These are phyloP conservation scores for Trichomycterus rosablanca DNA, from an alignment of 2,113 vertebrate genomes.

Conservation along the genomic window DNA sequence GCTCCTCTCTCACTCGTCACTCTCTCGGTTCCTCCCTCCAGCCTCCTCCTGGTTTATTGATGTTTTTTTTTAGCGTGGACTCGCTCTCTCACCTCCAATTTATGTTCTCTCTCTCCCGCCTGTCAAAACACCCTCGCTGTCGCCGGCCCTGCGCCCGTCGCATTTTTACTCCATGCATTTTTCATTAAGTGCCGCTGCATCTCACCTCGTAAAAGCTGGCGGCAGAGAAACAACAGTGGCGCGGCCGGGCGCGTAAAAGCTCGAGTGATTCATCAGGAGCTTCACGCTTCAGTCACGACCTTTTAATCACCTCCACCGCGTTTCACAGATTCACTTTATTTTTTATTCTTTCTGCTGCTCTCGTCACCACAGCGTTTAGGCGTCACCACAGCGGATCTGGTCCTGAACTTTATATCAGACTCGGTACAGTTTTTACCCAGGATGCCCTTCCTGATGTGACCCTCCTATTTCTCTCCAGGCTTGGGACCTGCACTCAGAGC, in stretches of 20 bases:
- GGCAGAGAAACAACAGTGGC: conserved; percentile 13
- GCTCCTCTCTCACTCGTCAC: conserved; percentile 2
- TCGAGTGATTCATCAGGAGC: conserved; percentile 33
- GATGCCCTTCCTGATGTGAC: too few species aligned
- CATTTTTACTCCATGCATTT: conserved; percentile 44
- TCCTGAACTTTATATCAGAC: too few species aligned
- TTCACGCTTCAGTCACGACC: too few species aligned
- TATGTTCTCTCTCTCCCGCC: conserved; percentile 32
- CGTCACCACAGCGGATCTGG: too few species aligned
- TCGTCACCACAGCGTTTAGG: too few species aligned
- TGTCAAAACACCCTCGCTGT: conserved; percentile 48
- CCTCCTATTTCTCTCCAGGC: too few species aligned
- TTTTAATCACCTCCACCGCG: too few species aligned
- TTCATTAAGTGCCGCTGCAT: conserved; percentile 40
- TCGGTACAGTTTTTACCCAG: too few species aligned
- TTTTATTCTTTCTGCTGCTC: too few species aligned
- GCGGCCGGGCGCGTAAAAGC: conserved; percentile 15
- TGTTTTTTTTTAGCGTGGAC: conserved; percentile 72
- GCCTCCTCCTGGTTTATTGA: conserved; percentile 70
- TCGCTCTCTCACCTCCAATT: conserved; percentile 53
- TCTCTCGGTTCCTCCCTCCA: conserved; percentile 42
- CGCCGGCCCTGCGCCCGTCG: conserved; percentile 36
- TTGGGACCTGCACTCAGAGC: too few species aligned
- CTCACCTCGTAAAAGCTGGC: background rate
- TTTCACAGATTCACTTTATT: too few species aligned